Base-by-base conservation (phyloP, 2,113 vertebrate genomes). In the Hippocampus zosterae region DNA sequence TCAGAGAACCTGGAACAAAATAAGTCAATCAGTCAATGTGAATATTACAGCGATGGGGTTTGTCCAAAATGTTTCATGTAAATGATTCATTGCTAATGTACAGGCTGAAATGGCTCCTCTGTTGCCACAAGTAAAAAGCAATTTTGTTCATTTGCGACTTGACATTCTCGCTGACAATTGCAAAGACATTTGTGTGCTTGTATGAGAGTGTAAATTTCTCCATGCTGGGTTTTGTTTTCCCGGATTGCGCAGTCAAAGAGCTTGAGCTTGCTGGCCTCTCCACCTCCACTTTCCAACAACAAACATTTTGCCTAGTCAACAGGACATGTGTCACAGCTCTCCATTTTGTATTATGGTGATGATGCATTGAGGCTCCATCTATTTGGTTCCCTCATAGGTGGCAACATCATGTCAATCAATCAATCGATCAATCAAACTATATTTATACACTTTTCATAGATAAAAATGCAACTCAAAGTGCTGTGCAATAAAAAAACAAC, bases 81-180 rank as follows among this genome's bases (percentile, higher is more conserved):
- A 56, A 13, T 56, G 0, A n/a, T 21, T 12, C 5, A 25, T 0
- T 3, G n/a, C 23, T 25, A 56, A 56, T 10, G 25, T 25, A 25
- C 55, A 56, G 25, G 5, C 15, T 2, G 76, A 57, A 29, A 46
- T 61, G 48, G 33, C 65, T 33, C 27, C 13, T 29, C 25, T 27
- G 13, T 57, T 29, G 57, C 12, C 15, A 7, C 12, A 57, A 57
- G 59, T 65, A 76, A 74, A 56, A 77, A 67, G 63, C 1, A 10
- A 74, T 78, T 70, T 72, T 64, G 18, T 64, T 72, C 55, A 66
- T 61, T 69, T 81, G 75, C 78, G 65, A 64, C 64, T 77, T 85
- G 69, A 60, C 70, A 71, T 33, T 72, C 61, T 57, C 37, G 72
- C 64, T 65, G 46, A 27, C 69, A 68, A 68, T 19, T 77, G 72